Base-by-base conservation (phyloP, 2,888 invertebrate species). In the Platypus cylindrus region DNA sequence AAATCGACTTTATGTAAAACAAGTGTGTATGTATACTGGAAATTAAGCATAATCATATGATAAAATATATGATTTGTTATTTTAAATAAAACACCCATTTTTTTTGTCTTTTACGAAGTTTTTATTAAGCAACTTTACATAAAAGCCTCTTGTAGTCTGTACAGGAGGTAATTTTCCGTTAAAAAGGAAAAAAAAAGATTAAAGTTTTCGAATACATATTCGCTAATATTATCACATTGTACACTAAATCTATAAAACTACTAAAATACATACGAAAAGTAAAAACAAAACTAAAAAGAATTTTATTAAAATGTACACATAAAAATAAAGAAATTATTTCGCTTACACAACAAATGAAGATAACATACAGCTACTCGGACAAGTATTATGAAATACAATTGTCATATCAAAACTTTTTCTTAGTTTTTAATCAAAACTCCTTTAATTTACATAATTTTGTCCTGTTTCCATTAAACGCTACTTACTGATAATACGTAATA, bases 51-150 rank as follows among this genome's bases (percentile, higher is more conserved):
- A 13, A 3, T 14, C 9, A 14, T 9, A 13, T 27, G 13, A 9
- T 18, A 30, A 17, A 20, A 37, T 43, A 35, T 37, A 43, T 40
- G 36, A 37, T 43, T 48, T n/a, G n/a, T n/a, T n/a, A n/a, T n/a
- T n/a, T n/a, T n/a, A n/a, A n/a, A n/a, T n/a, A n/a, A n/a, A n/a
- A n/a, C n/a, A n/a, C n/a, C n/a, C n/a, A n/a, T n/a, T n/a, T n/a
- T n/a, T n/a, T n/a, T n/a, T n/a, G n/a, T n/a, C n/a, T n/a, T n/a
- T n/a, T n/a, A n/a, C n/a, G n/a, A n/a, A n/a, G n/a, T n/a, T 60
- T 56, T 58, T 56, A 58, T 59, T 58, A 60, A 61, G 60, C 60
- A 59, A 60, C 56, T 57, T 59, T 60, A 60, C 59, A 59, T 56
- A 54, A 58, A 59, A 59, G 59, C 59, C 54, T 52, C 52, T 57